Percentiles rank a stretch among this genome's conserved stretches.
These are phyloP conservation scores for Lottia gigantea DNA, from an alignment of 2,888 invertebrate species.

Conservation along the genomic window DNA sequence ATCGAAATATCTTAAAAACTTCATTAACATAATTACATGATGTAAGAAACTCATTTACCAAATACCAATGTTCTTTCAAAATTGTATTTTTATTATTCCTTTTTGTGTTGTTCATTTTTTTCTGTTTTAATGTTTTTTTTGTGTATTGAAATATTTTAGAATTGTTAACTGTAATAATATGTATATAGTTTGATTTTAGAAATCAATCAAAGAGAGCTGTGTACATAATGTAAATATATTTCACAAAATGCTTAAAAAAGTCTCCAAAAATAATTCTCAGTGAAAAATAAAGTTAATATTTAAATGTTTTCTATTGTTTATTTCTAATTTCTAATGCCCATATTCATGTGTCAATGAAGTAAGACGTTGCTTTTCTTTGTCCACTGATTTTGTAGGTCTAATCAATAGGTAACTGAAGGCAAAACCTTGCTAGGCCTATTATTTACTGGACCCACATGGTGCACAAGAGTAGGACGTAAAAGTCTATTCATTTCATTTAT, in stretches of 20 bases:
- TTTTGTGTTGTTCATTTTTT: background rate
- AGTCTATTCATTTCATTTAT: no score
- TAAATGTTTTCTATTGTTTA: background rate
- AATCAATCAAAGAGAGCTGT: background rate
- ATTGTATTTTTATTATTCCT: background rate
- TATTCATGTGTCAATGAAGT: no score
- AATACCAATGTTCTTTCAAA: background rate
- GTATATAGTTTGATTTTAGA: background rate
- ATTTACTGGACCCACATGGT: no score
- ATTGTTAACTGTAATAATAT: background rate
- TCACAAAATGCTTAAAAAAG: background rate
- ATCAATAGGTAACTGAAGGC: no score
- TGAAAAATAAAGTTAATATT: slow-evolving; percentile 8
- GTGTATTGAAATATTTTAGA: background rate
- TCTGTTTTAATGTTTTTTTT: background rate
- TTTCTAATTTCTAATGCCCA: background rate
- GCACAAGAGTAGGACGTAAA: no score
- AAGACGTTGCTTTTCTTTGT: no score
- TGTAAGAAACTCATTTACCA: no score
- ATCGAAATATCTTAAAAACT: no score
- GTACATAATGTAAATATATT: slow-evolving; percentile 1
- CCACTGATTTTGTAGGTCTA: no score
- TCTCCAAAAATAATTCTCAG: background rate
- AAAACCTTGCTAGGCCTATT: no score
- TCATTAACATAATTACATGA: no score